A percentile compares a stretch with the other conserved stretches of the same genome.
Conservation (phyloP, 2,797 vertebrate species). For the Triplophysa yarkandensis region DNA sequence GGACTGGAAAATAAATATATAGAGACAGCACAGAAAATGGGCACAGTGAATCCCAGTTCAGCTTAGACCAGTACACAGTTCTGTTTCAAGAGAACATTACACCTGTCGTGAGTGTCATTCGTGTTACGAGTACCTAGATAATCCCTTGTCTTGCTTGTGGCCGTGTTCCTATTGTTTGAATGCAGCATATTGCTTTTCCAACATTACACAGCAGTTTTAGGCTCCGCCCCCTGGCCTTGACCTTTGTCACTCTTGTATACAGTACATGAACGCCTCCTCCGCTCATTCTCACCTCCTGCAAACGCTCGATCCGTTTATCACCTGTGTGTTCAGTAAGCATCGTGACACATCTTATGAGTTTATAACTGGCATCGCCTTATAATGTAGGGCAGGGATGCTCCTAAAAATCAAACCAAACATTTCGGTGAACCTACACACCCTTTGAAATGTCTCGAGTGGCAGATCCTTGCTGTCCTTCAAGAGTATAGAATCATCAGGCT, state of each 20-base stretch:
- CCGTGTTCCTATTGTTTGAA: not conserved
- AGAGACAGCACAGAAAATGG: too few species aligned
- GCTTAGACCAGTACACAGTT: too few species aligned
- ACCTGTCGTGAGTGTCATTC: too few species aligned
- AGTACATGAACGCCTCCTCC: not conserved
- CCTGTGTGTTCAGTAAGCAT: constrained; percentile 17
- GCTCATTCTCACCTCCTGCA: not conserved
- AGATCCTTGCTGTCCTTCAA: not conserved
- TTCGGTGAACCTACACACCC: not conserved
- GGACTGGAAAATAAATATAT: too few species aligned
- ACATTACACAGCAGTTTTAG: not conserved
- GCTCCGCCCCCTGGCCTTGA: not conserved
- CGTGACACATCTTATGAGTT: constrained; percentile 7
- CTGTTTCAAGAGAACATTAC: too few species aligned
- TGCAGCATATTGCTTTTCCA: not conserved
- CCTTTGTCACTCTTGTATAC: constrained; percentile 4
- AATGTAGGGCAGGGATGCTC: not conserved
- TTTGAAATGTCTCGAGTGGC: not conserved
- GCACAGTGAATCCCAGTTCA: too few species aligned
- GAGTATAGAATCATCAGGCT: not conserved
- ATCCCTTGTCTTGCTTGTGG: not conserved
- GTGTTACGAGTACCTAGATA: too few species aligned
- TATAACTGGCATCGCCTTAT: not conserved
- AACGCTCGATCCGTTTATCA: not conserved
- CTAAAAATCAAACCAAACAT: constrained; percentile 6